phyloP scores from a whole-genome alignment of 2,888 invertebrate species.

The Allophyes oxyacanthae region DNA sequence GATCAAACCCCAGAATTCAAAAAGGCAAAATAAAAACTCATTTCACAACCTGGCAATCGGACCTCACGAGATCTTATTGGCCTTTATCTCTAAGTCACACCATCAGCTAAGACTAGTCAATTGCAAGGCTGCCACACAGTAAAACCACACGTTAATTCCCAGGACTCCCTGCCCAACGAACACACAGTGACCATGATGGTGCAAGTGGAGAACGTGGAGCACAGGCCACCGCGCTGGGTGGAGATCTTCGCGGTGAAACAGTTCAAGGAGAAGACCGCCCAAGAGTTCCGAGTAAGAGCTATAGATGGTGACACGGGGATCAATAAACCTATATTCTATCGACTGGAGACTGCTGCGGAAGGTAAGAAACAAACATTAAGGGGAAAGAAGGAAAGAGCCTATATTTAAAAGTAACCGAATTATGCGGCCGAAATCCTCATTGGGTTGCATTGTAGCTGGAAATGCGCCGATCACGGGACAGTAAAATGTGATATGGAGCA shows the following conservation, averaged over 20 bases:
- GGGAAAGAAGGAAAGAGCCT: not conserved
- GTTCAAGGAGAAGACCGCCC: conserved; percentile 87
- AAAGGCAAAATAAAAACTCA: no score
- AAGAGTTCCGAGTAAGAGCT: conserved; percentile 84
- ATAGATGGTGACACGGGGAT: conserved; percentile 91
- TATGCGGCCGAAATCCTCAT: no score
- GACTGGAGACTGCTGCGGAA: conserved; percentile 72
- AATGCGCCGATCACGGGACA: no score
- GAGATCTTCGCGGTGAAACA: conserved; percentile 88
- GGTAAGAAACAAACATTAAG: conserved; percentile 63
- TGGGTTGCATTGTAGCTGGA: no score
- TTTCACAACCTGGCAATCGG: no score
- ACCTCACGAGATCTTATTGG: no score
- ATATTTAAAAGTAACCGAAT: not conserved
- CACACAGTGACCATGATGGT: conserved; percentile 85
- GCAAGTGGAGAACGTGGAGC: conserved; percentile 89
- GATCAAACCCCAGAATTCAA: no score
- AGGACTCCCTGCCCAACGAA: conserved; percentile 82
- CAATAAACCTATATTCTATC: conserved; percentile 86
- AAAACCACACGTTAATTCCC: not conserved
- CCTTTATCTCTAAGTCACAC: no score
- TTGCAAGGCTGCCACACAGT: no score
- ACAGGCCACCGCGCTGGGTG: conserved; percentile 90
- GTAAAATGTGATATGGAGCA: not conserved
- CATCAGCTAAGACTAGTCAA: no score